A percentile compares a stretch with the other conserved stretches of the same genome.
Evolutionary conservation across 2,888 invertebrate species (phyloP).

Genomic region (Octonoba sinensis): DNA sequence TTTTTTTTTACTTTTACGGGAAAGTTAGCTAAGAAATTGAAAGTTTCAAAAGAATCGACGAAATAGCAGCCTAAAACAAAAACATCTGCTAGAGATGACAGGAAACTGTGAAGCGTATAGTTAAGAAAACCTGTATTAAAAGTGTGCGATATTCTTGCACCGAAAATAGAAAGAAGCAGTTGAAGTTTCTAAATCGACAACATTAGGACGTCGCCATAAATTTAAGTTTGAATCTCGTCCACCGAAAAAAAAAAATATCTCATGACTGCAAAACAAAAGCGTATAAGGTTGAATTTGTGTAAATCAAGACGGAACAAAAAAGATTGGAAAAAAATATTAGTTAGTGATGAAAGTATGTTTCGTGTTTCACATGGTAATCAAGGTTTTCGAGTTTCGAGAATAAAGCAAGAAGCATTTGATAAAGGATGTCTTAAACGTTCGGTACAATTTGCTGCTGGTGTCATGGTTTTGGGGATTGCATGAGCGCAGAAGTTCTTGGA

Average conservation of each 20-base stretch:
- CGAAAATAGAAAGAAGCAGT: constrained; percentile 1
- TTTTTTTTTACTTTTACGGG: too few relatives aligned
- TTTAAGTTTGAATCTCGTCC: constrained; percentile 5
- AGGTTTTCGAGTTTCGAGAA: too few relatives aligned
- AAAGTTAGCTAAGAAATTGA: not conserved
- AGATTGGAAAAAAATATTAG: too few relatives aligned
- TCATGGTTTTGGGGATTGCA: too few relatives aligned
- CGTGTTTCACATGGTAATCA: too few relatives aligned
- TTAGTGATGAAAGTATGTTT: not conserved
- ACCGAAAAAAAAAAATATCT: not conserved
- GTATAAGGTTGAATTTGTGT: too few relatives aligned
- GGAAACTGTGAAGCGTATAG: constrained; percentile 5
- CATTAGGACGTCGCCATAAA: constrained; percentile 4
- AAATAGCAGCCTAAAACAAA: not conserved
- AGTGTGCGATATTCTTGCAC: not conserved
- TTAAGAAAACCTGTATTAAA: too few relatives aligned
- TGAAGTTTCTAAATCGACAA: constrained; percentile 3
- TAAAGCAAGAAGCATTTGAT: too few relatives aligned
- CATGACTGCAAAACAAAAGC: too few relatives aligned
- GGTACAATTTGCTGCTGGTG: too few relatives aligned
- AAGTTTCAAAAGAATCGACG: not conserved
- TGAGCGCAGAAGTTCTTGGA: not conserved
- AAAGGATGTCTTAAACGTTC: too few relatives aligned
- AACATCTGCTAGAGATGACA: constrained; percentile 8
- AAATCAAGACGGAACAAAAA: too few relatives aligned